These are phyloP conservation scores for Rhynchophorus ferrugineus DNA, from an alignment of 1,140 invertebrate species.

Conservation along the genomic window DNA sequence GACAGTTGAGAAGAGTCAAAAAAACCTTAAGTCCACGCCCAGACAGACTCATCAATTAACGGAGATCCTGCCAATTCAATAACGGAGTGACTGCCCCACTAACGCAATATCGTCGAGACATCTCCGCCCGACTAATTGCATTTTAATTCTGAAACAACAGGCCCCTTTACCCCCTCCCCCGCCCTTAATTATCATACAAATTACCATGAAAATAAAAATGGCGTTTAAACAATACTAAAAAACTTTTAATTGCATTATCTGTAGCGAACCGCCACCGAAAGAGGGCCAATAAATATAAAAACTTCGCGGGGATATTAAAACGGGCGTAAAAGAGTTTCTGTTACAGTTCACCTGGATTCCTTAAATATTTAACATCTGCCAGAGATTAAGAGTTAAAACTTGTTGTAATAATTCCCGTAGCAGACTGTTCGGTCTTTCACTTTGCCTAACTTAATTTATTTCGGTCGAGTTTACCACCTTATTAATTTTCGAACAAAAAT, in stretches of 20 bases:
- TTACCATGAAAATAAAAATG: neutral
- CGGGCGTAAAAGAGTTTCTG: neutral
- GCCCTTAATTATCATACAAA: neutral
- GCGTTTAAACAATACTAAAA: neutral
- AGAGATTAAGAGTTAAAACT: neutral
- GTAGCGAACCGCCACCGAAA: neutral
- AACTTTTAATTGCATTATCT: neutral
- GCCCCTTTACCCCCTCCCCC: too few relatives aligned
- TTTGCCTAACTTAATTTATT: neutral
- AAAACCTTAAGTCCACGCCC: too few relatives aligned
- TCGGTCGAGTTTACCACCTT: neutral
- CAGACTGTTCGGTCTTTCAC: neutral
- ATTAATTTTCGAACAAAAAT: neutral
- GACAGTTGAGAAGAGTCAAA: too few relatives aligned
- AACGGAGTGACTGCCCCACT: too few relatives aligned
- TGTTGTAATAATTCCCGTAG: neutral
- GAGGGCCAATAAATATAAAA: neutral
- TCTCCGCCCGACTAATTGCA: too few relatives aligned
- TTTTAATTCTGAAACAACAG: too few relatives aligned
- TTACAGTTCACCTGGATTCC: neutral
- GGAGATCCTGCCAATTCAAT: too few relatives aligned
- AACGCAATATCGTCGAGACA: too few relatives aligned
- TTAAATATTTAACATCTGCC: neutral
- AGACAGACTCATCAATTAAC: too few relatives aligned
- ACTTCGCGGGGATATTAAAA: neutral